phyloP scores from a whole-genome alignment of 1,140 invertebrate species.

The Microplitis mediator region DNA sequence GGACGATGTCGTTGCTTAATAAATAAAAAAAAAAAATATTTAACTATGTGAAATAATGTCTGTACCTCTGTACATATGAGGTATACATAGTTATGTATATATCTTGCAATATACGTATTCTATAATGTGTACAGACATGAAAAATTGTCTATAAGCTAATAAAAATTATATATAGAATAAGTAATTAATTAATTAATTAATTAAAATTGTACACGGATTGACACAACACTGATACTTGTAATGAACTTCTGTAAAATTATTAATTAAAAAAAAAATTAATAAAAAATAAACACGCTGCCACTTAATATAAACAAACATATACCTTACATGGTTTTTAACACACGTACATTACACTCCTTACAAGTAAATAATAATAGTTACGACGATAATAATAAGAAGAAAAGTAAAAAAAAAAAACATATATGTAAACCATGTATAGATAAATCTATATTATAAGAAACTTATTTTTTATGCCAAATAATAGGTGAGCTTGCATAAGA shows the following conservation, averaged over 20 bases:
- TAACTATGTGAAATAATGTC: not conserved
- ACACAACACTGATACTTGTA: not conserved
- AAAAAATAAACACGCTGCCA: slow-evolving; percentile 23
- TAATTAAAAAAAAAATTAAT: not conserved
- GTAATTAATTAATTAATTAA: slow-evolving; percentile 1
- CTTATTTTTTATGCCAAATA: slow-evolving; percentile 61
- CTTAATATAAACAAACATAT: not conserved
- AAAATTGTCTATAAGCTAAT: not conserved
- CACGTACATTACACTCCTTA: not conserved
- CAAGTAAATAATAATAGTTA: not conserved
- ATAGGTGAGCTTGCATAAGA: slow-evolving; percentile 46
- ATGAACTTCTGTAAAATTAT: not conserved
- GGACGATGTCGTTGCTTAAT: slow-evolving; percentile 14
- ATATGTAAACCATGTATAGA: no score
- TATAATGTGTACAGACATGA: slow-evolving; percentile 45
- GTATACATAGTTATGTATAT: not conserved
- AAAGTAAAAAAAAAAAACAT: slow-evolving; percentile 19
- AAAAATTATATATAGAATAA: not conserved
- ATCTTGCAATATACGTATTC: slow-evolving; percentile 41
- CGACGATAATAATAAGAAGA: no score
- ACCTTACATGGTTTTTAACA: not conserved
- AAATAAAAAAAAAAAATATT: not conserved
- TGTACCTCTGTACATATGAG: not conserved
- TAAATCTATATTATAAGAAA: slow-evolving; percentile 47
- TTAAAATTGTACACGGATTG: not conserved